Evolutionary conservation across 1,140 invertebrate genomes (phyloP).

Genomic region (Pogonomyrmex californicus): DNA sequence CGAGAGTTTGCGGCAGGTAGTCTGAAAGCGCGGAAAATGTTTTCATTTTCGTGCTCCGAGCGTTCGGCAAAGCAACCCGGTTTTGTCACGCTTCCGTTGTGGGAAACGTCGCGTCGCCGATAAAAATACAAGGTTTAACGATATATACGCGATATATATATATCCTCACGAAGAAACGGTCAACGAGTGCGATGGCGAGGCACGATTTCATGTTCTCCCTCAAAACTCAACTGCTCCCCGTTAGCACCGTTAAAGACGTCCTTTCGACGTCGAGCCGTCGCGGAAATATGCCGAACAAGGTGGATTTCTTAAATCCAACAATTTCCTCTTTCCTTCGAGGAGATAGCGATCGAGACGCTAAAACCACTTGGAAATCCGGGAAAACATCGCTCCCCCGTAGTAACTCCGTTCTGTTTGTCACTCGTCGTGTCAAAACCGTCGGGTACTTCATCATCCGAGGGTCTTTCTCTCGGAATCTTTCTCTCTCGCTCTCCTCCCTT

Average conservation of each 20-base stretch:
- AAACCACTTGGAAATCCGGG: slow-evolving; percentile 36
- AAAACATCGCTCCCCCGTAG: slow-evolving; percentile 10
- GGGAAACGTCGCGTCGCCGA: slow-evolving; percentile 25
- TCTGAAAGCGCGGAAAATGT: slow-evolving; percentile 17
- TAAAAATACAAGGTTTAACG: slow-evolving; percentile 26
- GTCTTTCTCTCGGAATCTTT: background rate
- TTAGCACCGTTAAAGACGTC: background rate
- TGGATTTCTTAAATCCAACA: background rate
- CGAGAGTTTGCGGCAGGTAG: background rate
- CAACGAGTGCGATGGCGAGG: background rate
- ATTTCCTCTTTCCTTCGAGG: background rate
- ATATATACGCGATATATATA: background rate
- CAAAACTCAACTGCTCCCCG: background rate
- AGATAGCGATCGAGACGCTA: background rate
- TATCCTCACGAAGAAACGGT: background rate
- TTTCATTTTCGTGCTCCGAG: slow-evolving; percentile 38
- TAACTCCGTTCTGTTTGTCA: slow-evolving; percentile 38
- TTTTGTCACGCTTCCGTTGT: slow-evolving; percentile 5
- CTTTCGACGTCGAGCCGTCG: background rate
- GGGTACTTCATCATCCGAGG: slow-evolving; percentile 46
- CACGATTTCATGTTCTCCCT: background rate
- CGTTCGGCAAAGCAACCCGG: background rate
- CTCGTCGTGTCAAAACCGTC: slow-evolving; percentile 51
- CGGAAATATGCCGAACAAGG: background rate
- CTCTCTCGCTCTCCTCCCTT: background rate